phyloP scores from a whole-genome alignment of 2,888 invertebrate species.

The Drosophila nr. fundita region DNA sequence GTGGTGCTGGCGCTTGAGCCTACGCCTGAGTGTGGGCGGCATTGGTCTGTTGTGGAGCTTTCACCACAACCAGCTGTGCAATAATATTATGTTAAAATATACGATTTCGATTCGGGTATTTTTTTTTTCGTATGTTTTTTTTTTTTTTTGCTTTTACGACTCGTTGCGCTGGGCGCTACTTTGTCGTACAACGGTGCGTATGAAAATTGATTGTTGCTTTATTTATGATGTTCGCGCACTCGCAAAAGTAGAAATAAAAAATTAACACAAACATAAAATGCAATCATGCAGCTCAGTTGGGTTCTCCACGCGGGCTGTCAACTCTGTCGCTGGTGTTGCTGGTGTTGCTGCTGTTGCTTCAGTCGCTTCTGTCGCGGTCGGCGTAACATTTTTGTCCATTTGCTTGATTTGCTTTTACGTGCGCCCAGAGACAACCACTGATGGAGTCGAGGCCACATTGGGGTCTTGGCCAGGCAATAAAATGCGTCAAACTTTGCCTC shows the following conservation, averaged over 20 bases:
- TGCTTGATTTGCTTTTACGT: conserved; percentile 79
- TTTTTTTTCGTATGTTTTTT: neutral
- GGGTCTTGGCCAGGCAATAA: conserved; percentile 61
- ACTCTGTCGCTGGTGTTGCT: neutral
- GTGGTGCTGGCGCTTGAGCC: conserved; percentile 27
- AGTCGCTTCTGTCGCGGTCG: conserved; percentile 17
- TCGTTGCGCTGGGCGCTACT: conserved; percentile 51
- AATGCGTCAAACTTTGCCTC: conserved; percentile 74
- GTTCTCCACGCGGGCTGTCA: conserved; percentile 22
- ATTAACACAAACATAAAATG: conserved; percentile 79
- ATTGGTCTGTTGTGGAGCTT: neutral
- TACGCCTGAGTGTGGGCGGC: neutral
- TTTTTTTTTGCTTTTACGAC: conserved; percentile 59
- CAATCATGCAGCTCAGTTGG: conserved; percentile 73
- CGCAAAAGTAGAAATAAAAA: conserved; percentile 75
- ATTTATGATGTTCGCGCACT: conserved; percentile 67
- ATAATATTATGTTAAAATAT: conserved; percentile 80
- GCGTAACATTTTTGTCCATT: conserved; percentile 60
- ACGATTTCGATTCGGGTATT: conserved; percentile 69
- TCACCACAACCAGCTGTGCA: conserved; percentile 55
- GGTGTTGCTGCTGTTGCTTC: neutral
- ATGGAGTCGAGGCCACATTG: conserved; percentile 31
- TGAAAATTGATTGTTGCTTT: conserved; percentile 81
- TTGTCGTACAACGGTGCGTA: conserved; percentile 72
- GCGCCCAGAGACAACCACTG: conserved; percentile 58